These are phyloP conservation scores for Pseudopipra pipra DNA, from an alignment of 2,113 vertebrate genomes.

Conservation along the genomic window DNA sequence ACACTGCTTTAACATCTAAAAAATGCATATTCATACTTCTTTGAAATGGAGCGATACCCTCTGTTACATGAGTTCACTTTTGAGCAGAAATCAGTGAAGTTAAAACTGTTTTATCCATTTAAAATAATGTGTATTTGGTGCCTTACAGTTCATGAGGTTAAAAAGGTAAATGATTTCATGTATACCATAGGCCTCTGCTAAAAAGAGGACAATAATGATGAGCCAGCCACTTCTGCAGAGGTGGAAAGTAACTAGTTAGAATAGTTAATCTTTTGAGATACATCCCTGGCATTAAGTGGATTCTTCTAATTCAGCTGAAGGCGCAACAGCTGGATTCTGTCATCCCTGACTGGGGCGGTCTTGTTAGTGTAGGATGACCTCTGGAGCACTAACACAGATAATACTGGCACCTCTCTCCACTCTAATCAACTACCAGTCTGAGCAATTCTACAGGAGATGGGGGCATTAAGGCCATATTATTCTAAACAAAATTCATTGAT, in stretches of 20 bases:
- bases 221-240: conserved; percentile 61
- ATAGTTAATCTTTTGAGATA: conserved; percentile 70
- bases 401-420: conserved; percentile 93
- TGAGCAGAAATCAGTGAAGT: background rate
- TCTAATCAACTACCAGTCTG: conserved; percentile 88
- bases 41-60: background rate
- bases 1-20: background rate
- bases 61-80: background rate
- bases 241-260: conserved; percentile 69
- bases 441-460: conserved; percentile 80
- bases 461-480: conserved; percentile 81
- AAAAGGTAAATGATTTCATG: conserved; percentile 78
- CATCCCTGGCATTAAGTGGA: conserved; percentile 70
- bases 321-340: conserved; percentile 89
- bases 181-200: conserved; percentile 20
- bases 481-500: conserved; percentile 83
- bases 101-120: background rate
- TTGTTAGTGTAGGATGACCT: conserved; percentile 95
- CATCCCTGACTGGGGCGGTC: conserved; percentile 84
- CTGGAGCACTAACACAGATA: conserved; percentile 91
- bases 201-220: conserved; percentile 56
- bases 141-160: conserved; percentile 68
- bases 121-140: conserved; percentile 29
- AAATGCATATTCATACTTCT: background rate
- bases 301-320: conserved; percentile 66